phyloP scores from a whole-genome alignment of 2,888 invertebrate species.

The Malthinus seriepunctatus region DNA sequence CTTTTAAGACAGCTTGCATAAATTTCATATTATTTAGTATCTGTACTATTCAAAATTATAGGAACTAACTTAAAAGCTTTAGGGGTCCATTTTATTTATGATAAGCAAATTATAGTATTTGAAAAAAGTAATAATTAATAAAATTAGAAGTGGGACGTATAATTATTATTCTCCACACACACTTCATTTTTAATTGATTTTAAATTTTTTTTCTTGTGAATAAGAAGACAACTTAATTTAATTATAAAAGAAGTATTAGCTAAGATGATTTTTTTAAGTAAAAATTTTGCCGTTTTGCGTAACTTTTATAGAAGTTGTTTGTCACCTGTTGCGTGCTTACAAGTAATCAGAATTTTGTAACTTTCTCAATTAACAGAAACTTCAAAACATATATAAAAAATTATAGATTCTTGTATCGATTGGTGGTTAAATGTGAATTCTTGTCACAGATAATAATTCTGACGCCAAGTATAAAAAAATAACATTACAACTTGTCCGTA shows the following conservation, averaged over 20 bases:
- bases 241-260: not conserved
- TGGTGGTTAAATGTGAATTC: slow-evolving; percentile 18
- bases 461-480: slow-evolving; percentile 20
- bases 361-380: slow-evolving; percentile 8
- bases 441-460: slow-evolving; percentile 19
- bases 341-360: not conserved
- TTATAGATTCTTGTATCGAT: slow-evolving; percentile 7
- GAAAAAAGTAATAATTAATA: slow-evolving; percentile 3
- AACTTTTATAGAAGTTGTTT: not conserved
- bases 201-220: not conserved
- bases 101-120: slow-evolving; percentile 6
- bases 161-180: slow-evolving; percentile 1
- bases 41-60: no score
- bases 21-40: no score
- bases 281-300: no score
- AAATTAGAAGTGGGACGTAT: not conserved
- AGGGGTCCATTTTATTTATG: not conserved
- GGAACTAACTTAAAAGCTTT: no score
- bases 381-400: not conserved
- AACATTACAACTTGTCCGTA: slow-evolving; percentile 3
- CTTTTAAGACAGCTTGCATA: no score
- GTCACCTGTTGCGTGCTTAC: not conserved
- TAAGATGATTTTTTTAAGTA: not conserved
- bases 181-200: not conserved
- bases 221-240: not conserved